A percentile compares a stretch with the other conserved stretches of the same genome.
Evolutionary conservation across 2,113 vertebrate genomes (phyloP).

Genomic region (Balaenoptera acutorostrata): DNA sequence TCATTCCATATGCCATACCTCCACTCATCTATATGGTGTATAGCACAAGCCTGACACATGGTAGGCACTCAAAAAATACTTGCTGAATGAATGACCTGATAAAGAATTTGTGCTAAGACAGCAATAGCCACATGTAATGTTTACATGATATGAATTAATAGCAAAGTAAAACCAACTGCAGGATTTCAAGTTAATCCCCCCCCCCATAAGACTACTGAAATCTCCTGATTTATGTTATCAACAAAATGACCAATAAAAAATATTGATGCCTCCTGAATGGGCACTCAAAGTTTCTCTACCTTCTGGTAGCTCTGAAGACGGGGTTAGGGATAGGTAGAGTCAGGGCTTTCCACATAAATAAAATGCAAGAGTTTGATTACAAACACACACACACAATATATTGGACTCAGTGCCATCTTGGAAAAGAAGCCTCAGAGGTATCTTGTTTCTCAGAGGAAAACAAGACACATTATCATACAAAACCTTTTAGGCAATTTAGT

Average conservation of each 20-base stretch:
- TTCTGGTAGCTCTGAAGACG: constrained; percentile 34
- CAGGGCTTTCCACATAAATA: constrained; percentile 41
- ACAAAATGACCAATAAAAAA: constrained; percentile 16
- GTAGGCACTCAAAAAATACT: not conserved
- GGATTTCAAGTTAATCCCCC: constrained; percentile 7
- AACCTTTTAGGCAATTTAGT: not conserved
- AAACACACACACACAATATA: not conserved
- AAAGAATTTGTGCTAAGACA: not conserved
- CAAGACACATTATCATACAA: not conserved
- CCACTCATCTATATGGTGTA: not conserved
- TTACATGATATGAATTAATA: not conserved
- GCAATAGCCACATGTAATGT: not conserved
- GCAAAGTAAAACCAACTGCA: not conserved
- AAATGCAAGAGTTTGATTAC: not conserved
- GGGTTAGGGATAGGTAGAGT: not conserved
- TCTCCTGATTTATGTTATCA: not conserved
- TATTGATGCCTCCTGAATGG: not conserved
- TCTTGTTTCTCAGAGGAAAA: not conserved
- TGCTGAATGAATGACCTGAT: not conserved
- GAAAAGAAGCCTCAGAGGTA: not conserved
- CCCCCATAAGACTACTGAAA: not conserved
- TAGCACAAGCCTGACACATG: not conserved
- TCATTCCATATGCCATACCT: not conserved
- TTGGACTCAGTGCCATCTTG: not conserved
- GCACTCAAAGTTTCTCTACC: constrained; percentile 43